Conservation (phyloP, 2,888 invertebrate genomes). For the Pharmacophagus antenor region DNA sequence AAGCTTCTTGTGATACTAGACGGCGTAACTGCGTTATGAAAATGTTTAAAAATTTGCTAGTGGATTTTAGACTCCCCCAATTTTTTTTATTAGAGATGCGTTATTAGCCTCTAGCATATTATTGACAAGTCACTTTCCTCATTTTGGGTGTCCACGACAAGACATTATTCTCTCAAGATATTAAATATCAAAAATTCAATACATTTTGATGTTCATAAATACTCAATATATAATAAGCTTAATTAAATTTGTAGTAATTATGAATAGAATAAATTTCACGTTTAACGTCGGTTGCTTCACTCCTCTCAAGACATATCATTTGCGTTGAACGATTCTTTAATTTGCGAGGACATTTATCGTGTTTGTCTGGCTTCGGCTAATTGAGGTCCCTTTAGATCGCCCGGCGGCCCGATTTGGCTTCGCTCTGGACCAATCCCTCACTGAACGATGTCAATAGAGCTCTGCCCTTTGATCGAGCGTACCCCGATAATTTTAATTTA, state of each 20-base stretch:
- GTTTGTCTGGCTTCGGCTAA: slow-evolving; percentile 70
- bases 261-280: not conserved
- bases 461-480: slow-evolving; percentile 62
- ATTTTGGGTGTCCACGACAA: too few species aligned
- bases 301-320: slow-evolving; percentile 39
- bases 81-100: too few species aligned
- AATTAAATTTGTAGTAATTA: not conserved
- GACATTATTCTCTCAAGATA: too few species aligned
- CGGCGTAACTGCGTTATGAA: not conserved
- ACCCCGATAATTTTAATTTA: slow-evolving; percentile 63
- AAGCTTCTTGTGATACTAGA: not conserved
- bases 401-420: slow-evolving; percentile 51
- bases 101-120: too few species aligned
- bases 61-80: too few species aligned
- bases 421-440: slow-evolving; percentile 63
- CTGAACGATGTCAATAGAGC: slow-evolving; percentile 64
- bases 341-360: slow-evolving; percentile 70
- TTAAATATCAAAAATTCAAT: too few species aligned
- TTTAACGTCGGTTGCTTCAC: not conserved
- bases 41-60: not conserved
- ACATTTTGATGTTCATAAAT: too few species aligned
- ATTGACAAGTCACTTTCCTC: too few species aligned
- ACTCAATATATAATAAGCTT: too few species aligned
- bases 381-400: slow-evolving; percentile 57
- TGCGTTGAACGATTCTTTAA: slow-evolving; percentile 69